Evolutionary conservation across 2,797 vertebrate species (phyloP).

Genomic region (Sebastes flavidus): DNA sequence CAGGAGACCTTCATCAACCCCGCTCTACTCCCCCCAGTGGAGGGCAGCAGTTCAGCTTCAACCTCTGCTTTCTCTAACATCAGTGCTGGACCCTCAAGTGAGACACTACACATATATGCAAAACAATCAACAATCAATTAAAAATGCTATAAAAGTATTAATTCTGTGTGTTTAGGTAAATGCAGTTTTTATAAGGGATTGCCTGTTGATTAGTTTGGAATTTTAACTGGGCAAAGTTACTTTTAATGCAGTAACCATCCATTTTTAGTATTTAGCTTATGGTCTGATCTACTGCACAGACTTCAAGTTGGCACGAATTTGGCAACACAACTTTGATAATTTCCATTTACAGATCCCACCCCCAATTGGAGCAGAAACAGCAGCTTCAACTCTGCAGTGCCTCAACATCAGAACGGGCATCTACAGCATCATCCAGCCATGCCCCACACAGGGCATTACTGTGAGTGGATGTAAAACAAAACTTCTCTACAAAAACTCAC

Average conservation of each 20-base stretch:
- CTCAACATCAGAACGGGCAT: constrained; percentile 96
- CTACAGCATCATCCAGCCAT: constrained; percentile 96
- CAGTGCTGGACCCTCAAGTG: constrained; percentile 93
- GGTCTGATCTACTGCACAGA: background rate
- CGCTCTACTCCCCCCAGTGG: constrained; percentile 86
- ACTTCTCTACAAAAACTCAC: background rate
- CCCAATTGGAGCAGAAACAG: constrained; percentile 92
- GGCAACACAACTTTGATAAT: background rate
- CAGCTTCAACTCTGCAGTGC: constrained; percentile 89
- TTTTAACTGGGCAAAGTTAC: background rate
- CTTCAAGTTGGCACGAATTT: background rate
- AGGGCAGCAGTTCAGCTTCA: constrained; percentile 87
- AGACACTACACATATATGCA: constrained; percentile 52
- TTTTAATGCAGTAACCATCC: background rate
- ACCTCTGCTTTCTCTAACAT: constrained; percentile 91
- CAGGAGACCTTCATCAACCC: constrained; percentile 88
- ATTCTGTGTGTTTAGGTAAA: background rate
- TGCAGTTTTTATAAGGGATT: background rate
- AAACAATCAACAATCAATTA: background rate
- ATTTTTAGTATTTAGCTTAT: background rate
- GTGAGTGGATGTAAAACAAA: constrained; percentile 79
- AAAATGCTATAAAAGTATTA: background rate
- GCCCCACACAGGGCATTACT: constrained; percentile 95
- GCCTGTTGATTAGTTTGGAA: background rate
- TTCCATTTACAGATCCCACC: constrained; percentile 83